phyloP scores from a whole-genome alignment of 2,113 vertebrate species.

The Chunga burmeisteri region DNA sequence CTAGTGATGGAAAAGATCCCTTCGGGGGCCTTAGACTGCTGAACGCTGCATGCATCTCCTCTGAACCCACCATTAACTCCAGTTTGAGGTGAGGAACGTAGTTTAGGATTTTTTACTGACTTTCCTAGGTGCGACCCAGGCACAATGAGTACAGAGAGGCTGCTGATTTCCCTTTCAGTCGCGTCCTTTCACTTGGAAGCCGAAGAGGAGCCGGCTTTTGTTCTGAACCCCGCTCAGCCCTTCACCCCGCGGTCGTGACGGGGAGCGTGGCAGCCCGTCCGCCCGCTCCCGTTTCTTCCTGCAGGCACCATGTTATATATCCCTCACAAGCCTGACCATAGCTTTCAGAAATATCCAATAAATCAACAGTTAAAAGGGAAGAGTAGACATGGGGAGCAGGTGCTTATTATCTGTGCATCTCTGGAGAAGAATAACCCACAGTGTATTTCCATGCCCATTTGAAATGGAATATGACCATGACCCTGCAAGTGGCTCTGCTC shows the following conservation, averaged over 20 bases:
- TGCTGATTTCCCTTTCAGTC: neutral
- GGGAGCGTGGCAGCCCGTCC: neutral
- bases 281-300: neutral
- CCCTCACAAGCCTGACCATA: constrained; percentile 4
- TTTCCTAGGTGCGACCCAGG: neutral
- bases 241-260: accelerated
- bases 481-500: constrained; percentile 58
- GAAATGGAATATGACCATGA: constrained; percentile 67
- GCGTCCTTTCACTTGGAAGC: neutral
- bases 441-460: constrained; percentile 58
- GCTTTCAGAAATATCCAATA: constrained; percentile 63
- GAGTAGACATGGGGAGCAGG: constrained; percentile 67
- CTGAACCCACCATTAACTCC: neutral
- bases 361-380: constrained; percentile 68
- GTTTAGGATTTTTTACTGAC: neutral
- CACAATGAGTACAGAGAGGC: neutral
- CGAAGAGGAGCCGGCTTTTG: neutral
- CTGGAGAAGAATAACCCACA: constrained; percentile 65
- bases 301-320: constrained; percentile 21
- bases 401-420: constrained; percentile 69
- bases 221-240: neutral
- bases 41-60: accelerated
- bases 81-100: neutral
- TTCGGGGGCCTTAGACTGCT: neutral
- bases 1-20: neutral